A percentile compares a stretch with the other conserved stretches of the same genome.
These are phyloP conservation scores for Siphamia tubifer DNA, from an alignment of 2,113 vertebrate species.

Conservation along the genomic window DNA sequence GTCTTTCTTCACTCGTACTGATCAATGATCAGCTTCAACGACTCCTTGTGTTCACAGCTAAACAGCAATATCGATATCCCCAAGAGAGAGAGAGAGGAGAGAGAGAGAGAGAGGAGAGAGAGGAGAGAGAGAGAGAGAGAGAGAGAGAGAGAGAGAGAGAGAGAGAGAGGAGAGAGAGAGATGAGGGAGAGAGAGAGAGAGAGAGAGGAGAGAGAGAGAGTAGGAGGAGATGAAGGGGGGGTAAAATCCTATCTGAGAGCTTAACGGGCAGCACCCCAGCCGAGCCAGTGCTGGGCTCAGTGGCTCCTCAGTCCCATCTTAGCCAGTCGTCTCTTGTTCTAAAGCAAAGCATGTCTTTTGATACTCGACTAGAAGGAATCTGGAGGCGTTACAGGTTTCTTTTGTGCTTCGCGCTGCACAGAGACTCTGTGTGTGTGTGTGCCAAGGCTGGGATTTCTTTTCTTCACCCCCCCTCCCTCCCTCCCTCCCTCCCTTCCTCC, in stretches of 20 bases:
- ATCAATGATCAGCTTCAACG: conserved; percentile 71
- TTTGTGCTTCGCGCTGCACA: conserved; percentile 74
- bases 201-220: conserved; percentile 48
- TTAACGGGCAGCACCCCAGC: conserved; percentile 75
- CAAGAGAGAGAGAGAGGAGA: too few relatives aligned
- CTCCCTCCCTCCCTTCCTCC: conserved; percentile 32
- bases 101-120: conserved; percentile 42
- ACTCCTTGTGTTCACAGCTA: conserved; percentile 61
- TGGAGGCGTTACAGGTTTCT: conserved; percentile 82
- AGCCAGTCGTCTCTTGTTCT: conserved; percentile 77
- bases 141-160: conserved; percentile 13
- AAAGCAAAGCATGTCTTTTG: conserved; percentile 81
- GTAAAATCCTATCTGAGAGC: conserved; percentile 71
- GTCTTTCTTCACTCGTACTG: conserved; percentile 40
- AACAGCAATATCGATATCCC: conserved; percentile 63
- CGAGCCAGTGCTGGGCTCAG: conserved; percentile 69
- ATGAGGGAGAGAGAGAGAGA: conserved; percentile 24
- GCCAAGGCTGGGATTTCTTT: conserved; percentile 77
- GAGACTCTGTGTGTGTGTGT: conserved; percentile 60
- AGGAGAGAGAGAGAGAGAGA: conserved; percentile 43
- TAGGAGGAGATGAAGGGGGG: conserved; percentile 24
- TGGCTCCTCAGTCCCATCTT: conserved; percentile 70
- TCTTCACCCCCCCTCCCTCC: conserved; percentile 26
- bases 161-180: conserved; percentile 54
- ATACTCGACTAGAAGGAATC: conserved; percentile 81